phyloP scores from a whole-genome alignment of 2,113 vertebrate species.

The Potamarius usumacintae region DNA sequence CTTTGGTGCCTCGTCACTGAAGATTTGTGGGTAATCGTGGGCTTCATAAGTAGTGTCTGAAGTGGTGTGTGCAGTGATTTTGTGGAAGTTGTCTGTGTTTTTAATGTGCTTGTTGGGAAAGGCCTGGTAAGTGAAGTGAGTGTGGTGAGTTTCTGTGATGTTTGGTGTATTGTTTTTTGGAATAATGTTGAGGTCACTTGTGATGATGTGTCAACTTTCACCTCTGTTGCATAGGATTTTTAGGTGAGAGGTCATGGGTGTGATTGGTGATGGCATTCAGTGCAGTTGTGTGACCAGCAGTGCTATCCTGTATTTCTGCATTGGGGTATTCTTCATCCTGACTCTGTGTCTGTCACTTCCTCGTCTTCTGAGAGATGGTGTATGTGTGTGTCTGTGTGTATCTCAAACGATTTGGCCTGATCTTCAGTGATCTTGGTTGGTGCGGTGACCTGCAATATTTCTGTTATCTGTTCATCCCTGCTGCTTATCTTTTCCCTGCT shows the following conservation, averaged over 20 bases:
- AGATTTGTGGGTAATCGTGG: not conserved
- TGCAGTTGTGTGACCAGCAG: not conserved
- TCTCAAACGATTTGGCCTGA: not conserved
- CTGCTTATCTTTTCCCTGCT: not conserved
- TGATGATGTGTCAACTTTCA: not conserved
- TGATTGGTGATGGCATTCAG: not conserved
- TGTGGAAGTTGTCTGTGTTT: not conserved
- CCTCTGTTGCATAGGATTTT: not conserved
- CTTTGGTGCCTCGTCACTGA: not conserved
- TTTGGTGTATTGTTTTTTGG: not conserved
- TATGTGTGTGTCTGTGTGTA: not conserved
- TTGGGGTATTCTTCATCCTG: conserved; percentile 24
- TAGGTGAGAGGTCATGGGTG: not conserved
- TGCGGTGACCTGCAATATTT: not conserved
- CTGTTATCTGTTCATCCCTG: conserved; percentile 1
- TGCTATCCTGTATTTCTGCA: not conserved
- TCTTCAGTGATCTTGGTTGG: not conserved
- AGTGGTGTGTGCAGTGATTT: not conserved
- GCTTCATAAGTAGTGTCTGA: not conserved
- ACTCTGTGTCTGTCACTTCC: conserved; percentile 11
- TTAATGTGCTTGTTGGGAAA: not conserved
- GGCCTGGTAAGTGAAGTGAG: not conserved
- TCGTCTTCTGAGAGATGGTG: not conserved
- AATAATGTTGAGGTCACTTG: not conserved
- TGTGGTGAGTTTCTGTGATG: conserved; percentile 13